Base-by-base conservation (phyloP, 2,888 invertebrate genomes). In the Nemapogon koenigi region DNA sequence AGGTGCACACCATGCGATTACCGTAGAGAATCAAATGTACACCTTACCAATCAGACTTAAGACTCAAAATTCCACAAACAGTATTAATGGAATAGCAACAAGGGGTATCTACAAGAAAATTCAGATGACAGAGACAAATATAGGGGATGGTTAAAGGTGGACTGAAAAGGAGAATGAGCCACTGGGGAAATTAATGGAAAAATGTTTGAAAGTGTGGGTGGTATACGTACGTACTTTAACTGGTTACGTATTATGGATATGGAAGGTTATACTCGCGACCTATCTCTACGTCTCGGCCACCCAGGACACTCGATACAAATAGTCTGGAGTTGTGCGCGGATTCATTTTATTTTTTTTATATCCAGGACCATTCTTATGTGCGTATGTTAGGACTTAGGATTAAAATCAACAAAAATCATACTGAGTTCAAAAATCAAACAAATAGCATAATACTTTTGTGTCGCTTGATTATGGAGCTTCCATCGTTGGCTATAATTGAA, bases 191-290 rank as follows among this genome's bases (percentile, higher is more conserved):
- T 32, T 42, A 41, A 39, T 33, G 29, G 25, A 27, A 37, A 44
- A 39, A 35, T 42, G 43, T 41, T 39, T 38, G 27, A 37, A 38
- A 43, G 43, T 28, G 35, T 40, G 47, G 42, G 41, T 39, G 37
- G n/a, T n/a, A n/a, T n/a, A n/a, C n/a, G n/a, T n/a, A n/a, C n/a
- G n/a, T n/a, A n/a, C n/a, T n/a, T n/a, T n/a, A n/a, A n/a, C 30
- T 46, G 42, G 41, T 45, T 45, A 45, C 39, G 43, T 41, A 36
- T 39, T 36, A 35, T 33, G 33, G 14, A 33, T 11, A 19, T 16
- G 11, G 22, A 10, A 7, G 10, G 35, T 26, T 35, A 32, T 38
- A 36, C 41, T 35, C 48, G 47, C 46, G 51, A 50, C 48, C 49
- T 49, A 51, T 48, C 51, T 48, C 41, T 45, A 46, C 28, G 4